These are phyloP conservation scores for Fistularia tabacaria DNA, from an alignment of 2,797 vertebrate species.

Conservation along the genomic window DNA sequence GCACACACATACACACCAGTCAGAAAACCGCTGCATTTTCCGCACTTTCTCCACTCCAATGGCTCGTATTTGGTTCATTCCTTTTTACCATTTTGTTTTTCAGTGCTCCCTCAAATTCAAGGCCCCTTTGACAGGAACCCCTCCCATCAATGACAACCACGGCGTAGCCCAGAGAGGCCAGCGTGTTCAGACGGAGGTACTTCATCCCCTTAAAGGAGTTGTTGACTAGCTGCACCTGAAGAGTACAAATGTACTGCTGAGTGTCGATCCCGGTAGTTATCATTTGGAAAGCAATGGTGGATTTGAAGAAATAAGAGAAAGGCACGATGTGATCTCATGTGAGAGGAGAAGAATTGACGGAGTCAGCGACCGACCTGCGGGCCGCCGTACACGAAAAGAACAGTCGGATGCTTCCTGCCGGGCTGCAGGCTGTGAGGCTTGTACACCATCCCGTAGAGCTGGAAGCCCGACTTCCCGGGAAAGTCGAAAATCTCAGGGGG, in stretches of 20 bases:
- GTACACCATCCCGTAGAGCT: slow-evolving; percentile 95
- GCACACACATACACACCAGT: not conserved
- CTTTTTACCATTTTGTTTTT: slow-evolving; percentile 93
- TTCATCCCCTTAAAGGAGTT: slow-evolving; percentile 99
- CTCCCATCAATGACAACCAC: slow-evolving; percentile 95
- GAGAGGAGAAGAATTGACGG: too few relatives aligned
- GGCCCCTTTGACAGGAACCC: slow-evolving; percentile 93
- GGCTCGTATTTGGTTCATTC: not conserved
- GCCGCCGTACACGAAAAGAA: slow-evolving; percentile 94
- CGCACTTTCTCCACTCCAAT: too few relatives aligned
- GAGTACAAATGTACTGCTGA: not conserved
- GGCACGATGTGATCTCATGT: too few relatives aligned
- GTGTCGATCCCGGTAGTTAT: too few relatives aligned
- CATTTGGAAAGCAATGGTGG: too few relatives aligned
- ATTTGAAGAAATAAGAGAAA: too few relatives aligned
- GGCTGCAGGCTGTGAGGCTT: slow-evolving; percentile 90
- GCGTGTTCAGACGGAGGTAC: slow-evolving; percentile 90
- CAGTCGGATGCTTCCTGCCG: slow-evolving; percentile 90
- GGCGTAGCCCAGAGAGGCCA: slow-evolving; percentile 92
- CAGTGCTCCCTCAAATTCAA: slow-evolving; percentile 92
- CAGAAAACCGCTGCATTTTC: too few relatives aligned
- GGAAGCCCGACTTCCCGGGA: slow-evolving; percentile 83
- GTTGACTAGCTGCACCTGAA: slow-evolving; percentile 93
- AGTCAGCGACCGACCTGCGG: slow-evolving; percentile 82
- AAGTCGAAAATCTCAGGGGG: slow-evolving; percentile 96